phyloP scores from a whole-genome alignment of 1,140 invertebrate species.

The Thaumetopoea pityocampa region DNA sequence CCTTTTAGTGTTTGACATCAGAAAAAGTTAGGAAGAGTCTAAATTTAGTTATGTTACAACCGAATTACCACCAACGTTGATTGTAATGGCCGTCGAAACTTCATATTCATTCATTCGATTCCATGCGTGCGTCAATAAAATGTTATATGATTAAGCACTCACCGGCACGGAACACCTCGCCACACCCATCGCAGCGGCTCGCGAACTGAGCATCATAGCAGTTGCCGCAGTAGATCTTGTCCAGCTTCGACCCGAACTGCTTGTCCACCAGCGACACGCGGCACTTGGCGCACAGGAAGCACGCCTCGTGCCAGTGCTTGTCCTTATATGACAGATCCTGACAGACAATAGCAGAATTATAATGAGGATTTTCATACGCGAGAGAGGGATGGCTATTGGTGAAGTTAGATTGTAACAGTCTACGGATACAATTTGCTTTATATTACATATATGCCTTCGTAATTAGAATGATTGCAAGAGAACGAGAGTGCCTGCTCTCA shows the following conservation, averaged over 20 bases:
- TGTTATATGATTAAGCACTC: constrained; percentile 64
- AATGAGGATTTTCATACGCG: neutral
- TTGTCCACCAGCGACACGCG: constrained; percentile 98
- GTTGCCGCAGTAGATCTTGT: constrained; percentile 99
- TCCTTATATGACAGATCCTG: constrained; percentile 99
- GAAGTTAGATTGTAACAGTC: neutral
- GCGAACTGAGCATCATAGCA: constrained; percentile 99
- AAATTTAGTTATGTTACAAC: too few relatives aligned
- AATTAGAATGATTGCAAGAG: too few relatives aligned
- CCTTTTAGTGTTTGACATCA: too few relatives aligned
- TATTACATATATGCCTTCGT: too few relatives aligned
- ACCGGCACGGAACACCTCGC: constrained; percentile 99
- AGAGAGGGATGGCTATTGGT: neutral
- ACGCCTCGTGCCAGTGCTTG: constrained; percentile 99
- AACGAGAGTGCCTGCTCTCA: too few relatives aligned
- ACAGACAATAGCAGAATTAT: neutral
- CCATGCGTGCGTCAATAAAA: too few relatives aligned
- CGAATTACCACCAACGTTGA: too few relatives aligned
- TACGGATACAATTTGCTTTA: too few relatives aligned
- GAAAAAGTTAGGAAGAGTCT: too few relatives aligned
- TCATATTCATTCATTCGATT: too few relatives aligned
- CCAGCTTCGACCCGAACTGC: constrained; percentile 98
- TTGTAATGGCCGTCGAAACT: too few relatives aligned
- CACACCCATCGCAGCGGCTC: constrained; percentile 98
- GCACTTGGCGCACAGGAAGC: constrained; percentile 99